phyloP scores from a whole-genome alignment of 2,113 vertebrate species.

The Entosphenus tridentatus region DNA sequence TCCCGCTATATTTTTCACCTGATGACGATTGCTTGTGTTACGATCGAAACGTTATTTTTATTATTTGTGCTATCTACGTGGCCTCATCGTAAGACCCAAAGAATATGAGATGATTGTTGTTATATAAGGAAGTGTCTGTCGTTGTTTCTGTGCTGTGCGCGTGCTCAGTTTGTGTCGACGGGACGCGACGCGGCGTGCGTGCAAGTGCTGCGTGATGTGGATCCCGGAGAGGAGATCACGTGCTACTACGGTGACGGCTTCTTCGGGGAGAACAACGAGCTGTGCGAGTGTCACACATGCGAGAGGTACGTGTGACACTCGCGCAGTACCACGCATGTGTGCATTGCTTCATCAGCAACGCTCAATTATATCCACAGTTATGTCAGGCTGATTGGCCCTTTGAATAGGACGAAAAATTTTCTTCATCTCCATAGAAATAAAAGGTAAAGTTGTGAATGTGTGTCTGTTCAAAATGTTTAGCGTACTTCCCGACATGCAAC shows the following conservation, averaged over 20 bases:
- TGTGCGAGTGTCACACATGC: conserved; percentile 71
- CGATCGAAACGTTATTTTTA: conserved; percentile 7
- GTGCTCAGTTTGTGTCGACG: conserved; percentile 35
- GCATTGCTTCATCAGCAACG: no score
- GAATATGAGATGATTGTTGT: not conserved
- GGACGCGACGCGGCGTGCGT: conserved; percentile 59
- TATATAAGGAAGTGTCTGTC: not conserved
- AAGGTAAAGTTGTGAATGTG: no score
- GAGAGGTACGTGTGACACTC: no score
- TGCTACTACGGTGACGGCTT: conserved; percentile 79
- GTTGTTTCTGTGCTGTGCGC: not conserved
- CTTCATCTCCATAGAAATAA: no score
- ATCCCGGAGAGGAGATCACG: conserved; percentile 63
- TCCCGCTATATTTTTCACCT: not conserved
- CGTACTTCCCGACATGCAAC: no score
- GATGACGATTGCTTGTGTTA: not conserved
- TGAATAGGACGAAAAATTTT: no score
- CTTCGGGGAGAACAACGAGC: conserved; percentile 69
- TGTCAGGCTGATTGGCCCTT: no score
- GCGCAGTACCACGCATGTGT: no score
- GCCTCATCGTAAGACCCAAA: not conserved
- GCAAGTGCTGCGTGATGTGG: conserved; percentile 55
- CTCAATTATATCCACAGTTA: no score
- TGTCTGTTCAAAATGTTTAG: no score
- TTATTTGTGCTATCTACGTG: conserved; percentile 9